Evolutionary conservation across 64 coral and sea anemone genomes (phyloP).

Genomic region (Porites australiensis): DNA sequence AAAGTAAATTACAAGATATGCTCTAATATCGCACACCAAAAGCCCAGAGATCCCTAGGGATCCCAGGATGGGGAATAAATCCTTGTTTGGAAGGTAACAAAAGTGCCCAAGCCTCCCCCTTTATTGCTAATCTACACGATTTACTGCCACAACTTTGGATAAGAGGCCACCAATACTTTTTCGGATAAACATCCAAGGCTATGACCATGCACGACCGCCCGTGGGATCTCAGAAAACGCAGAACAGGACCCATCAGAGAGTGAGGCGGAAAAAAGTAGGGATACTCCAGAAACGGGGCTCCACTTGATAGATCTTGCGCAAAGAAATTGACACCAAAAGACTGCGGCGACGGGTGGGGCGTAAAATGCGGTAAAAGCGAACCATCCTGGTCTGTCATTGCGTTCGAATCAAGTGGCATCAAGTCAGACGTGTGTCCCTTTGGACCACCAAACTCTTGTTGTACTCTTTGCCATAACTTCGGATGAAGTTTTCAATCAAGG

Average conservation of each 20-base stretch:
- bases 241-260: neutral
- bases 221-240: too few species aligned
- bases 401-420: constrained; percentile 32
- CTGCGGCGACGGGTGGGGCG: constrained; percentile 15
- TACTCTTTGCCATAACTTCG: neutral
- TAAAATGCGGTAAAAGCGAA: constrained; percentile 7
- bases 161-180: constrained; percentile 34
- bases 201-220: neutral
- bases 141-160: neutral
- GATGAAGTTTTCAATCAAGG: constrained; percentile 7
- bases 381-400: constrained; percentile 1
- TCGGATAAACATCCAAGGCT: constrained; percentile 3
- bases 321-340: constrained; percentile 25
- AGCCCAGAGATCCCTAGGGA: constrained; percentile 46
- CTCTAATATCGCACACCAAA: neutral
- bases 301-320: neutral
- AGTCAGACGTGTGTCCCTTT: constrained; percentile 22
- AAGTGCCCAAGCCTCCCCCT: neutral
- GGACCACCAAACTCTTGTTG: constrained; percentile 31
- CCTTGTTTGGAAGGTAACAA: constrained; percentile 13
- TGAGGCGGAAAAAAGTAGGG: neutral
- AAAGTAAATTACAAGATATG: constrained; percentile 4
- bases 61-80: constrained; percentile 7
- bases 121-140: neutral
- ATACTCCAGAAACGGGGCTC: neutral